Evolutionary conservation across 2,888 invertebrate genomes (phyloP), one percentile per base, ranked within the genome.

Genomic region (Pocota personata): DNA sequence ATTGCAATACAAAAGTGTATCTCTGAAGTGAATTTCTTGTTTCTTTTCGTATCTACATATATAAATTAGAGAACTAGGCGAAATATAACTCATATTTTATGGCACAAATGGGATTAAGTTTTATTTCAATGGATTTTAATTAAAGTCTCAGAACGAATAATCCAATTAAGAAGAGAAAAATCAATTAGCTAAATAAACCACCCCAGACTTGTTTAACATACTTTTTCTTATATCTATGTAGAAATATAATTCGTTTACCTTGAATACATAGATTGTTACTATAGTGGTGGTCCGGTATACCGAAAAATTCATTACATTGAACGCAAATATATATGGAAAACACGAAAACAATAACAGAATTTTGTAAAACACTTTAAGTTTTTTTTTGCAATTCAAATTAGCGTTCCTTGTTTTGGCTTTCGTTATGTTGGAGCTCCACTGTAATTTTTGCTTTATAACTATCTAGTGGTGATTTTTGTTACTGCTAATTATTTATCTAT

Each of bases 1-100:
- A 84, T 75, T 79, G 78, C 83, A 71, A 79, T 79, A 79, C 64
- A 75, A 75, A 62, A 78, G 62, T 73, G 43, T 79, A 75, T 75
- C 73, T 84, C 55, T 69, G 21, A 78, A 24, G 57, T 69, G 62
- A 75, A 75, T 78, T 55, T 67, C 16, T 46, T 71, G n/a, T 55
- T 40, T 67, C 30, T 62, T 5, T 72, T 60, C 27, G 14, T 52
- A 73, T 12, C 5, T 62, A 46, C 57, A n/a, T 46, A 73, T 16
- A 30, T 27, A 60, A 24, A 43, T 66, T 50, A 40, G 24, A 58
- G 35, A 14, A 69, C 32, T 60, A 55, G 48, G 14, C 8, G 21
- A 43, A 46, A 35, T 19, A 35, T 46, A 78, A 78, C 27, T 37
- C 21, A 46, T 66, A 52, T 57, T 72, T 71, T 12, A 58, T 66